Evolutionary conservation across 1,140 invertebrate genomes (phyloP).

Genomic region (Drosophila rufa): DNA sequence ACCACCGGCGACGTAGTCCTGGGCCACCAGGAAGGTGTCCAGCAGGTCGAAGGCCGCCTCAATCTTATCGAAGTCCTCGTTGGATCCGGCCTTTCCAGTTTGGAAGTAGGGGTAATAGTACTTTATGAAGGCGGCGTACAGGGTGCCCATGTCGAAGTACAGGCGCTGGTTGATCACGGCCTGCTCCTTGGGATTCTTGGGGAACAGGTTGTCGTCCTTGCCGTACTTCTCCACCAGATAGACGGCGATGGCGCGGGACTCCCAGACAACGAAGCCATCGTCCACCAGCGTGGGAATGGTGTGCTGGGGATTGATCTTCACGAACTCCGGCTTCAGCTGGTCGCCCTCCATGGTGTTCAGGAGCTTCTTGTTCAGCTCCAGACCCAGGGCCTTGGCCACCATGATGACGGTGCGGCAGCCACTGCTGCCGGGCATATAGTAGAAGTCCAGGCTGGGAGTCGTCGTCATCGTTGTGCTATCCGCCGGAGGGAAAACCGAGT

Average conservation of each 20-base stretch:
- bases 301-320: constrained; percentile 6
- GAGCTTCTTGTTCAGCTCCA: constrained; percentile 5
- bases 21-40: not conserved
- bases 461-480: not conserved
- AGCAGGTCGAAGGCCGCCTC: constrained; percentile 1
- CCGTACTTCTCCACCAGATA: constrained; percentile 14
- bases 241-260: constrained; percentile 1
- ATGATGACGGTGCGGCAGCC: constrained; percentile 4
- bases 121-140: not conserved
- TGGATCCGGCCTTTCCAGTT: not conserved
- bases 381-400: constrained; percentile 8
- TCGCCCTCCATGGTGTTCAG: constrained; percentile 6
- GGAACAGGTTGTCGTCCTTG: constrained; percentile 3
- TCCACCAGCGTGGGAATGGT: constrained; percentile 8
- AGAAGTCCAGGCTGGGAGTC: not conserved
- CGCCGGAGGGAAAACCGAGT: not conserved
- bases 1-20: constrained; percentile 2
- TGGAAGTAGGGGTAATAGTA: constrained; percentile 4
- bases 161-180: constrained; percentile 5
- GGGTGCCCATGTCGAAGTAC: constrained; percentile 10
- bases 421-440: constrained; percentile 7
- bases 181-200: constrained; percentile 15
- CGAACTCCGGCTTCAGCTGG: constrained; percentile 3
- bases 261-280: not conserved
- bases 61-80: constrained; percentile 1